These are phyloP conservation scores for Myripristis jacobus DNA, from an alignment of 2,797 vertebrate genomes.

Conservation along the genomic window DNA sequence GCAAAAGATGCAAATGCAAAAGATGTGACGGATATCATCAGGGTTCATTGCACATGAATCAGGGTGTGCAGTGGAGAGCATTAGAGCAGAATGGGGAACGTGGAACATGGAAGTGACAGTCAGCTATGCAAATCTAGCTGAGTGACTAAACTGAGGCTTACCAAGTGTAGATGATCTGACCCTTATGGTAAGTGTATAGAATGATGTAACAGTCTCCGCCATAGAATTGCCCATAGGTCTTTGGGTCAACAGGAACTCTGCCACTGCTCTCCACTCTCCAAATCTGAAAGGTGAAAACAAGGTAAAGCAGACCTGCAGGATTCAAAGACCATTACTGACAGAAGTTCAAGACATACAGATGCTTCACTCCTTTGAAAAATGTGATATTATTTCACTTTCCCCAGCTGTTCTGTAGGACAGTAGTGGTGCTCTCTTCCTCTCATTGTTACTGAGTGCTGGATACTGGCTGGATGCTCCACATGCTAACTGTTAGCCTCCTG, in stretches of 20 bases:
- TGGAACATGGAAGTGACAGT: constrained; percentile 15
- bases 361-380: no score
- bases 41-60: background rate
- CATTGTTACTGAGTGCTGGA: no score
- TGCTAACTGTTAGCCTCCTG: no score
- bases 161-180: constrained; percentile 81
- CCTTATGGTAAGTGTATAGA: constrained; percentile 86
- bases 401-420: no score
- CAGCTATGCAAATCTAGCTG: background rate
- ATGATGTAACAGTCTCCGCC: constrained; percentile 95
- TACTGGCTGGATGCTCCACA: no score
- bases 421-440: no score
- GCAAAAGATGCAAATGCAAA: background rate
- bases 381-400: no score
- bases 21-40: background rate
- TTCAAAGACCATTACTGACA: no score
- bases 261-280: constrained; percentile 91
- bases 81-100: background rate
- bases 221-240: constrained; percentile 88
- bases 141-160: constrained; percentile 30
- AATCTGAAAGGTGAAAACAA: constrained; percentile 77
- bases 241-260: constrained; percentile 80
- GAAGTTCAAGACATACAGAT: no score
- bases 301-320: background rate
- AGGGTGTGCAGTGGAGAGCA: constrained; percentile 4